Evolutionary conservation across 2,888 invertebrate species (phyloP).

Genomic region (Quadriops clusia): DNA sequence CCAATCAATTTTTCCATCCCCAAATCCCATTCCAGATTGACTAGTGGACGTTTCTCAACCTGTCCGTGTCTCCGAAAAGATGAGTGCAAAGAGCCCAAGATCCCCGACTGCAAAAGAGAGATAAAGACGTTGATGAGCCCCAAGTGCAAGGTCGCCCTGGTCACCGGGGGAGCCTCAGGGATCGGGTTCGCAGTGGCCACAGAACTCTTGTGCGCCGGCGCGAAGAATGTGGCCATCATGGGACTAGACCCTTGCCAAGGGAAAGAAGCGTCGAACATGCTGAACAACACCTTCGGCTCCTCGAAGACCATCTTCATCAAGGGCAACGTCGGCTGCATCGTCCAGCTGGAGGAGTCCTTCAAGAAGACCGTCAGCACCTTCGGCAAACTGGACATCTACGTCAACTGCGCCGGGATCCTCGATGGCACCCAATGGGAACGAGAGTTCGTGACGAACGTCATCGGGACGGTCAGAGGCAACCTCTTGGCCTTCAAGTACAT

Average conservation of each 20-base stretch:
- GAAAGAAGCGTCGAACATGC: constrained; percentile 24
- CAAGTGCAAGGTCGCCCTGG: constrained; percentile 34
- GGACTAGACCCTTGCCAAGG: constrained; percentile 26
- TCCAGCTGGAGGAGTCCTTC: constrained; percentile 27
- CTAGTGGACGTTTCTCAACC: too few species aligned
- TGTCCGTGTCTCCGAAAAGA: too few species aligned
- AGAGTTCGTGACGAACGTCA: constrained; percentile 30
- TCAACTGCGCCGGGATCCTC: constrained; percentile 28
- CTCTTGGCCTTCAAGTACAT: constrained; percentile 34
- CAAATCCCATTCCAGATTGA: too few species aligned
- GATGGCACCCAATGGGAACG: constrained; percentile 30
- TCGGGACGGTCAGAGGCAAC: constrained; percentile 33
- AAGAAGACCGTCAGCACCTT: constrained; percentile 17
- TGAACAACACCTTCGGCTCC: constrained; percentile 28
- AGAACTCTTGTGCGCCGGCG: constrained; percentile 35
- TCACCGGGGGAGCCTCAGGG: constrained; percentile 38
- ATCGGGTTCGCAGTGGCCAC: constrained; percentile 37
- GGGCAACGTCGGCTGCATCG: constrained; percentile 27
- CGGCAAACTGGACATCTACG: constrained; percentile 24
- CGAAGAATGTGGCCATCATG: constrained; percentile 28
- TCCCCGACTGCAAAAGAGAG: too few species aligned
- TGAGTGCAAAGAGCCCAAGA: too few species aligned
- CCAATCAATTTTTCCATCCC: too few species aligned
- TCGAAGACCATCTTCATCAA: constrained; percentile 28
- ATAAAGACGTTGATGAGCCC: constrained; percentile 18